phyloP scores from a whole-genome alignment of 2,113 vertebrate species.

The Oriolus oriolus region DNA sequence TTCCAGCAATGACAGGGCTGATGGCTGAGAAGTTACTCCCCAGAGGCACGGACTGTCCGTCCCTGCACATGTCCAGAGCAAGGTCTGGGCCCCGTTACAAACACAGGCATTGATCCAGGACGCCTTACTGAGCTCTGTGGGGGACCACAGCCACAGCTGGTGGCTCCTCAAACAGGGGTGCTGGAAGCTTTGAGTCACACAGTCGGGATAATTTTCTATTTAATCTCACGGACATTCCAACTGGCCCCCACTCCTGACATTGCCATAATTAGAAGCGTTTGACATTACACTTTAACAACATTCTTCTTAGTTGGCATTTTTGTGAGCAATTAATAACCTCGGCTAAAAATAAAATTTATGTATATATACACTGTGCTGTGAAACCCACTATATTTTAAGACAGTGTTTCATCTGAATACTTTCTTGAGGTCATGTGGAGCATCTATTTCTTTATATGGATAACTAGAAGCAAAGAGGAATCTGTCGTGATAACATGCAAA shows the following conservation, averaged over 20 bases:
- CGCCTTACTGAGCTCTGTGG: accelerated
- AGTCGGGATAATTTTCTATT: background rate
- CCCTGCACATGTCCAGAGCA: background rate
- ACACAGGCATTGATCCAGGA: accelerated
- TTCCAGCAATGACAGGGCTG: accelerated
- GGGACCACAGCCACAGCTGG: background rate
- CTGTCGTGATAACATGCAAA: slow-evolving; percentile 33
- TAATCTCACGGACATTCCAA: background rate
- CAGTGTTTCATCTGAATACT: background rate
- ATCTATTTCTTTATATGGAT: slow-evolving; percentile 8
- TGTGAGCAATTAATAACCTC: slow-evolving; percentile 11
- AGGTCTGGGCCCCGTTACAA: background rate
- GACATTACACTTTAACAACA: background rate
- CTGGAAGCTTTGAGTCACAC: background rate
- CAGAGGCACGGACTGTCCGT: background rate
- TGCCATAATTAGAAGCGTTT: slow-evolving; percentile 22
- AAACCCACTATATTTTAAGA: background rate
- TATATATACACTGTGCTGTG: background rate
- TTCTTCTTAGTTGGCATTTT: slow-evolving; percentile 4
- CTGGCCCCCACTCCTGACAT: background rate
- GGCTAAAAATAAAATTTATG: slow-evolving; percentile 1
- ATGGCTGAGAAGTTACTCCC: too few relatives aligned
- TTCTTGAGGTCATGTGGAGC: background rate
- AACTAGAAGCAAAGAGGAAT: slow-evolving; percentile 5
- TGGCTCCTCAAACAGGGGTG: background rate